These are phyloP conservation scores for Drosophila rellima DNA, from an alignment of 2,888 invertebrate species.

Conservation along the genomic window DNA sequence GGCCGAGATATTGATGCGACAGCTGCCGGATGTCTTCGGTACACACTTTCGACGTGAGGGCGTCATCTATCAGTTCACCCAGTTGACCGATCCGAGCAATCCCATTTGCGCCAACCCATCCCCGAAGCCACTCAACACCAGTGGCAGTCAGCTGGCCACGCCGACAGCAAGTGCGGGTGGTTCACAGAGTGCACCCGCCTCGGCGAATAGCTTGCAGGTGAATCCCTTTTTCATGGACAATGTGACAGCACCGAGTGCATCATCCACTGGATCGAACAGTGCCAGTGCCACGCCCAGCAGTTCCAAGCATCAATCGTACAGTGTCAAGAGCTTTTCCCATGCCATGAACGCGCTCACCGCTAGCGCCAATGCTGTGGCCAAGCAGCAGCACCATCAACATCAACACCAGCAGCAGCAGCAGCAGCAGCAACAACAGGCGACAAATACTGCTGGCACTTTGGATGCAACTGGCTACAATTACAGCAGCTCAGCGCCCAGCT, in stretches of 20 bases:
- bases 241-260: conserved; percentile 20
- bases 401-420: conserved; percentile 44
- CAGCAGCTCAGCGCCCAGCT: conserved; percentile 77
- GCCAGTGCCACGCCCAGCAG: conserved; percentile 82
- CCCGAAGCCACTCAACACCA: conserved; percentile 86
- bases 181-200: conserved; percentile 83
- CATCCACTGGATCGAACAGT: conserved; percentile 58
- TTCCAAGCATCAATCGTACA: conserved; percentile 82
- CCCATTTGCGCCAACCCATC: conserved; percentile 87
- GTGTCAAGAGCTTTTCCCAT: conserved; percentile 84
- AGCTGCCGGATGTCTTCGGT: conserved; percentile 97
- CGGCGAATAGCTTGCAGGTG: conserved; percentile 82
- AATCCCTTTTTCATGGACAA: conserved; percentile 84
- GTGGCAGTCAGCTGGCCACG: conserved; percentile 46
- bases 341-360: conserved; percentile 83
- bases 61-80: conserved; percentile 95
- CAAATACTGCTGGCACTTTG: conserved; percentile 33
- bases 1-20: conserved; percentile 98
- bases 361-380: conserved; percentile 67
- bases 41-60: conserved; percentile 98
- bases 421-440: conserved; percentile 9
- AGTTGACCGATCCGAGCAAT: conserved; percentile 90
- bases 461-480: conserved; percentile 64
- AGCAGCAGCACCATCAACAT: conserved; percentile 50
- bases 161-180: conserved; percentile 72